Evolutionary conservation across 2,797 vertebrate species (phyloP).

Genomic region (Moxostoma hubbsi): DNA sequence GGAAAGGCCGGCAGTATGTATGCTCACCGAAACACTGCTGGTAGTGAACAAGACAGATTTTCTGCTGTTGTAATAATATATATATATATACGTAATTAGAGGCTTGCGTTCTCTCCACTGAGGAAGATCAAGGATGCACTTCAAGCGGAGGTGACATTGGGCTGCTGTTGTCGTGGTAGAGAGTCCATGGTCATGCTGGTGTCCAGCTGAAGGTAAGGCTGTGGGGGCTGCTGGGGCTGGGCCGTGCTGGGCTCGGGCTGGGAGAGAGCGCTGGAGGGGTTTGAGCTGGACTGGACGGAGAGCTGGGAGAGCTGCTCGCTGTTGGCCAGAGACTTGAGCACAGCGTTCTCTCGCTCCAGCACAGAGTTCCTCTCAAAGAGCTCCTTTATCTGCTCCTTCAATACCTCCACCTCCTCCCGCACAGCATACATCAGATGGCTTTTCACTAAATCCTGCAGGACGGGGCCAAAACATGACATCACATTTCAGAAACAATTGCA

Average conservation of each 20-base stretch:
- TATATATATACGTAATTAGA: constrained; percentile 63
- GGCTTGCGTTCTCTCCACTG: constrained; percentile 49
- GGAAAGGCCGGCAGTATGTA: constrained; percentile 87
- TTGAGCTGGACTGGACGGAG: constrained; percentile 74
- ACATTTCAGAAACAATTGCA: constrained; percentile 19
- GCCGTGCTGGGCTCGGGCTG: constrained; percentile 19
- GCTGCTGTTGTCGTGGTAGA: constrained; percentile 78
- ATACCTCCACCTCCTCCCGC: constrained; percentile 98
- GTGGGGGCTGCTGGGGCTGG: constrained; percentile 19
- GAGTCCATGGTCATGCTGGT: constrained; percentile 57
- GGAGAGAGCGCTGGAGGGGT: constrained; percentile 71
- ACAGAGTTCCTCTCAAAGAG: constrained; percentile 97
- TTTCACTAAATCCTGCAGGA: constrained; percentile 94
- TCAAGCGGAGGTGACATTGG: constrained; percentile 94
- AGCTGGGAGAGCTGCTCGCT: constrained; percentile 95
- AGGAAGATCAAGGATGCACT: constrained; percentile 67
- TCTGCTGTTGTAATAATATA: constrained; percentile 64
- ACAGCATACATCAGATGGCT: constrained; percentile 99
- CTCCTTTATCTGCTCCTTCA: constrained; percentile 99
- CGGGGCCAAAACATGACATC: neutral
- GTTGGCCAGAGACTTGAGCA: constrained; percentile 96
- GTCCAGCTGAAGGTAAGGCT: constrained; percentile 73
- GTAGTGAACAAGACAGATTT: constrained; percentile 83
- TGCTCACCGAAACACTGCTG: constrained; percentile 73
- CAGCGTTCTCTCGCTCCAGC: constrained; percentile 96